Evolutionary conservation across 2,797 vertebrate species (phyloP).

Genomic region (Caiman crocodilus): DNA sequence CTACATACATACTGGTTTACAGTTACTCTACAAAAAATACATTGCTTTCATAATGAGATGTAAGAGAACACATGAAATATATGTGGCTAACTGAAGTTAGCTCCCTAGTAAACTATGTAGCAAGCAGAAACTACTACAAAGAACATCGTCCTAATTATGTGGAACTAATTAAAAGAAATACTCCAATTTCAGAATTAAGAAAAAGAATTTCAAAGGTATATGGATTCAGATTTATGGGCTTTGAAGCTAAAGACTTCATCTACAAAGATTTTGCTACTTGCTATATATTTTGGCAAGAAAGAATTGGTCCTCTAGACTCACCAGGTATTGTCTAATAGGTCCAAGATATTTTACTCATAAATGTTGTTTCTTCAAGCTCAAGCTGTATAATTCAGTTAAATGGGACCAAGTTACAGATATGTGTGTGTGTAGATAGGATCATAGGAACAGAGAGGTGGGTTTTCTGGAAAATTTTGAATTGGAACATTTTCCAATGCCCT

Average conservation of each 20-base stretch:
- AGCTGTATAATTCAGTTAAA: background rate
- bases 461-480: too few species aligned
- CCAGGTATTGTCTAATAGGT: background rate
- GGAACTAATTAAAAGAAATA: background rate
- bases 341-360: background rate
- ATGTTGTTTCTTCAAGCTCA: background rate
- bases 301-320: background rate
- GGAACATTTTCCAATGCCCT: too few species aligned
- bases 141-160: background rate
- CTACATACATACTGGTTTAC: background rate
- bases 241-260: background rate
- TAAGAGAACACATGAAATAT: slow-evolving; percentile 6
- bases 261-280: background rate
- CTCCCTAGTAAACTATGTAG: background rate
- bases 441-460: too few species aligned
- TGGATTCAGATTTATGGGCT: background rate
- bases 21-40: slow-evolving; percentile 14
- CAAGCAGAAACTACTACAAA: background rate
- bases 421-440: too few species aligned
- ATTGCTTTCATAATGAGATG: background rate
- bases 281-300: background rate
- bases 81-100: background rate
- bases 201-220: background rate
- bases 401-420: background rate
- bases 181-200: background rate